Evolutionary conservation across 2,113 vertebrate genomes (phyloP).

Genomic region (Nerophis lumbriciformis): DNA sequence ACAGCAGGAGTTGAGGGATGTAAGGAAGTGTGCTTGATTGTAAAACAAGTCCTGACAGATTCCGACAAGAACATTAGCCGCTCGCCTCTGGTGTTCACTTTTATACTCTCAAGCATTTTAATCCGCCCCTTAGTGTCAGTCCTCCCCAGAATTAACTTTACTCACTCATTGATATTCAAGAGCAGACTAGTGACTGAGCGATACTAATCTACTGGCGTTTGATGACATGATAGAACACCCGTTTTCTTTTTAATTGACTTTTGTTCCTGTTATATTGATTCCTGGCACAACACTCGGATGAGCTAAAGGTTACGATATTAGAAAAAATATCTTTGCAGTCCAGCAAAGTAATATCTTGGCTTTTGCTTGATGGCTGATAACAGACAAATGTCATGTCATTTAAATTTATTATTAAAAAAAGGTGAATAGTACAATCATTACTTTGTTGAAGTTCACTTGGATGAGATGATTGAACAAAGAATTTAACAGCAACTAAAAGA

Average conservation of each 20-base stretch:
- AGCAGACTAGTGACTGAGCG: neutral
- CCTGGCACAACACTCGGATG: neutral
- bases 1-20: slow-evolving; percentile 2
- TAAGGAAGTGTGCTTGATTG: neutral
- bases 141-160: neutral
- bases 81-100: slow-evolving; percentile 1
- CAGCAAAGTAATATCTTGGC: neutral
- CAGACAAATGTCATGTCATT: neutral
- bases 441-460: neutral
- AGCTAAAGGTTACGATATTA: neutral
- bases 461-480: neutral
- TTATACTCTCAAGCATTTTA: neutral
- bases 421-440: neutral
- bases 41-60: neutral
- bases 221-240: neutral
- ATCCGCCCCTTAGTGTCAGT: neutral
- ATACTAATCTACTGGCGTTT: neutral
- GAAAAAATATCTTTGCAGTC: neutral
- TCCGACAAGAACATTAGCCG: neutral
- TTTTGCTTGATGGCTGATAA: neutral
- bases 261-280: neutral
- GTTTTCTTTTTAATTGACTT: neutral
- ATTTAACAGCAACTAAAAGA: neutral
- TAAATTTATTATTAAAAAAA: neutral
- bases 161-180: neutral